Evolutionary conservation across 2,797 vertebrate species (phyloP), one percentile per base, ranked within the genome.

Genomic region (Scleropages formosus): DNA sequence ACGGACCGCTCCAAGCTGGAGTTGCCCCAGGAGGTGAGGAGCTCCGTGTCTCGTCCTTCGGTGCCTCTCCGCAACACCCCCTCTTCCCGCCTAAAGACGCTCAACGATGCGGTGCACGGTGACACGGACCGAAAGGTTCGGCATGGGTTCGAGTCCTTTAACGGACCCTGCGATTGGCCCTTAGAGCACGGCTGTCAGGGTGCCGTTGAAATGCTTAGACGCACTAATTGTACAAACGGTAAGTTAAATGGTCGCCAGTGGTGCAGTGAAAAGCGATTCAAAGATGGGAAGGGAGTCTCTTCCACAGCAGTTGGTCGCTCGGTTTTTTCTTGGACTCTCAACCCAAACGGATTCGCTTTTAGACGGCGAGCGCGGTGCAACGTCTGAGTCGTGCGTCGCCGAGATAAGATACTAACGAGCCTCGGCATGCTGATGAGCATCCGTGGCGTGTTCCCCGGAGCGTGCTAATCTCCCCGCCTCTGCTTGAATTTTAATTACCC

Each of bases 1-100:
- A 93, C 94, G 0, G 95, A 97, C 85, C 94, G 95, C 72, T 95
- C 96, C 83, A 95, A 96, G 81, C 92, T 98, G 77, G 95, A 98
- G 83, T 92, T 99, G 73, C 95, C 98, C 53, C 96, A 99, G 77
- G 98, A 99, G 97, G 98, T 98, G 90, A 16, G 20, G 1, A 10
- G 27, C 18, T 13, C 22, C 3, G 8, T 46, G 27, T 44, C 10
- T 26, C 13, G 4, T 58, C 31, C 31, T 6, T 39, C 31, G 6
- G 6, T 31, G 31, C 2, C 39, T 2, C 31, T 39, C 31, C 31
- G 39, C 6, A n/a, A n/a, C n/a, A n/a, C n/a, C n/a, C n/a, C n/a
- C n/a, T n/a, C n/a, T n/a, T n/a, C n/a, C n/a, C n/a, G n/a, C n/a
- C n/a, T n/a, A n/a, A n/a, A n/a, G n/a, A n/a, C n/a, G n/a, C n/a